Conservation (phyloP, 1,140 invertebrate genomes). For the Aphelinus certus region DNA sequence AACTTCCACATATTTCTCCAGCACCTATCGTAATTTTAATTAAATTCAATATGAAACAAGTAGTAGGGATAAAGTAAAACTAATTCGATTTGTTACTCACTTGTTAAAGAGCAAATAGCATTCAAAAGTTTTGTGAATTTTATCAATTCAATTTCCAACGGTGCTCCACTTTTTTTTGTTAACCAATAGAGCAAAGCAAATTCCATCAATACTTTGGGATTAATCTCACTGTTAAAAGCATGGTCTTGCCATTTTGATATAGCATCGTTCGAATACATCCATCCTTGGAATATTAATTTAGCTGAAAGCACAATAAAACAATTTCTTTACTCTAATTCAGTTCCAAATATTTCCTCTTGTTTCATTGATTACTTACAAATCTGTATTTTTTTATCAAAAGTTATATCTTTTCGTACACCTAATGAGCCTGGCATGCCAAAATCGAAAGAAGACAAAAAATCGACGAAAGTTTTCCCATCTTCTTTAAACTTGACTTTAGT, state of each 20-base stretch:
- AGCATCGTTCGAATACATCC: constrained; percentile 67
- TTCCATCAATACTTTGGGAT: constrained; percentile 70
- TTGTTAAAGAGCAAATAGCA: constrained; percentile 60
- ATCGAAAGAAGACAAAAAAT: constrained; percentile 70
- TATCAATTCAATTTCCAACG: constrained; percentile 61
- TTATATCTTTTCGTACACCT: constrained; percentile 51
- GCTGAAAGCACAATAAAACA: constrained; percentile 57
- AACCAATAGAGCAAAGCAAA: constrained; percentile 76
- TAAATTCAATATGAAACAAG: not conserved
- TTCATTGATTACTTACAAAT: constrained; percentile 50
- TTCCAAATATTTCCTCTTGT: constrained; percentile 41
- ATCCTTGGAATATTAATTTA: constrained; percentile 71
- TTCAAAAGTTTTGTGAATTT: constrained; percentile 64
- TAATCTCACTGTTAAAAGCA: constrained; percentile 67
- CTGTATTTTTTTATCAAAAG: constrained; percentile 53
- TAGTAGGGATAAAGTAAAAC: not conserved
- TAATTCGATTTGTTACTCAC: constrained; percentile 46
- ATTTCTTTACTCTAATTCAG: constrained; percentile 50
- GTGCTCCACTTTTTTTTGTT: constrained; percentile 60
- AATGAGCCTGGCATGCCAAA: constrained; percentile 59
- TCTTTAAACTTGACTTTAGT: constrained; percentile 61
- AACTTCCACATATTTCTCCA: constrained; percentile 65
- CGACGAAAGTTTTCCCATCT: constrained; percentile 54
- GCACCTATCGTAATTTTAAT: constrained; percentile 42
- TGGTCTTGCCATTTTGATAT: constrained; percentile 64